These are phyloP conservation scores for Podilymbus podiceps DNA, from an alignment of 2,113 vertebrate genomes.

Conservation along the genomic window DNA sequence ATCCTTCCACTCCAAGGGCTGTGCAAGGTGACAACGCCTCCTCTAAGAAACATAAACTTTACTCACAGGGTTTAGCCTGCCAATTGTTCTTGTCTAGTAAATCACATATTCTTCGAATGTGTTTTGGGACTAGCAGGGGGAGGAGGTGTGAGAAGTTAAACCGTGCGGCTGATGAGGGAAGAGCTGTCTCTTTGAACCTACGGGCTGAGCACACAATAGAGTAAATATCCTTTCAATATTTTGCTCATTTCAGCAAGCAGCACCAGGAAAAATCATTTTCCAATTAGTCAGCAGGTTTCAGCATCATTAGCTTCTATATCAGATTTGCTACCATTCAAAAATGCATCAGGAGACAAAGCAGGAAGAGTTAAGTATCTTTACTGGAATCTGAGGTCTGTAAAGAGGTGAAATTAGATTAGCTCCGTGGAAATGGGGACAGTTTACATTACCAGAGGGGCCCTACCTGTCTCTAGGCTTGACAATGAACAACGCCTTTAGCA, in stretches of 20 bases:
- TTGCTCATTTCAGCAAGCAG: constrained; percentile 48
- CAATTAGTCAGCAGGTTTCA: constrained; percentile 75
- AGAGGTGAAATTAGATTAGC: constrained; percentile 75
- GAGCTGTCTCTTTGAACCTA: background rate
- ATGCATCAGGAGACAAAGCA: constrained; percentile 69
- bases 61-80: constrained; percentile 27
- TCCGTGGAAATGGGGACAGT: constrained; percentile 64
- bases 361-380: constrained; percentile 73
- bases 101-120: constrained; percentile 18
- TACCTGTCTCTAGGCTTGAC: constrained; percentile 76
- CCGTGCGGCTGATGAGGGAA: background rate
- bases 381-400: constrained; percentile 73
- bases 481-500: constrained; percentile 73
- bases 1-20: constrained; percentile 36
- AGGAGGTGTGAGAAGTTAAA: constrained; percentile 47
- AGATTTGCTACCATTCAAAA: constrained; percentile 76
- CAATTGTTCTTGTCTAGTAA: constrained; percentile 53
- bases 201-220: background rate
- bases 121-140: background rate
- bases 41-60: constrained; percentile 56
- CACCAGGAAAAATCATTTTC: constrained; percentile 68
- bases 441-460: constrained; percentile 72
- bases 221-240: constrained; percentile 43
- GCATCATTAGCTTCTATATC: constrained; percentile 74
- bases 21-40: constrained; percentile 48